Base-by-base conservation (phyloP, 2,113 vertebrate genomes). In the Willisornis vidua region DNA sequence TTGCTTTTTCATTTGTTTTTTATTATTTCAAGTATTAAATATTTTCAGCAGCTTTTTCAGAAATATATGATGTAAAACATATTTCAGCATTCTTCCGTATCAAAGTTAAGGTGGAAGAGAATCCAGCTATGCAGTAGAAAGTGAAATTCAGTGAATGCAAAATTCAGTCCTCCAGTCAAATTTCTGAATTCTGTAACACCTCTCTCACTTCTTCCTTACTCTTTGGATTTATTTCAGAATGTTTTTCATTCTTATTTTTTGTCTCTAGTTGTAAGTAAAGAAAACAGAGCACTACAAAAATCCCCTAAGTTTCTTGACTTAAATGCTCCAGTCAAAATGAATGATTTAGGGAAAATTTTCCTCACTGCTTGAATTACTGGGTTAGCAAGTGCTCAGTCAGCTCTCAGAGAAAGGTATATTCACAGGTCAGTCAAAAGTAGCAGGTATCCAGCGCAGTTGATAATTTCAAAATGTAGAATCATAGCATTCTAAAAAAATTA, bases 301-400 rank as follows among this genome's bases (percentile, higher is more conserved):
- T 39, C 0, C 2, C 4, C 7, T 1, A 7, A 43, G 63, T 9
- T 41, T 86, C 6, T 41, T 37, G 3, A 45, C 17, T 88, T 19
- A 83, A 49, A 45, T 39, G 19, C 1, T 80, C 29, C 11, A 58
- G 5, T 66, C 20, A 80, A 24, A 72, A 84, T 37, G 1, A 73
- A 43, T n/a, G 5, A 24, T 33, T 80, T 49, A 62, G 73, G 7
- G 65, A 80, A 86, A 73, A 24, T 39, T 7, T 66, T 66, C 13
- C 6, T 85, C 9, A 28, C 4, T 57, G 10, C 5, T 45, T 76
- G 24, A 68, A 65, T 48, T 78, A 29, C 26, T 71, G 3, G 1
- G 6, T 46, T 59, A 72, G 14, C 3, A 61, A 67, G 8, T 39
- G 22, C 19, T 39, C 26, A 45, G 10, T 72, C 24, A 41, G 25